Base-by-base conservation (phyloP, 2,113 vertebrate genomes). In the Peucedramus taeniatus region DNA sequence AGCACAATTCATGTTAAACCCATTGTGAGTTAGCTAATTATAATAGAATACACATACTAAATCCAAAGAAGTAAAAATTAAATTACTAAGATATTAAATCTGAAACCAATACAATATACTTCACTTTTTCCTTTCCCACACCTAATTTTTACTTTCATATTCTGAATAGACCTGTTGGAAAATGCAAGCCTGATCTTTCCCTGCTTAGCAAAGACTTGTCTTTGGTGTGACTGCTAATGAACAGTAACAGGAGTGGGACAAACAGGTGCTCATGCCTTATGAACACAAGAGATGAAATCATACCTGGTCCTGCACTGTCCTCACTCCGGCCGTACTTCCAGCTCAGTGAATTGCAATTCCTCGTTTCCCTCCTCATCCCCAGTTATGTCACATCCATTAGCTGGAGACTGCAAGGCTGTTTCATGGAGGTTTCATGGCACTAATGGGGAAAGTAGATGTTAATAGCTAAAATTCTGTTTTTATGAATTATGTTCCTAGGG, bases 401-500 rank as follows among this genome's bases (percentile, higher is more conserved):
- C 75, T 70, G 59, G n/a, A 94, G 66, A 64, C 74, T 79, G 77
- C 87, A 79, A 89, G 94, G 88, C 83, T 85, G 35, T 75, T 93
- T 45, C 81, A 45, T 65, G 51, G 26, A 64, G 65, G 26, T 71
- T 91, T 92, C 54, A 12, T 45, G 51, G 83, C 87, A 79, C 94
- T 94, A 90, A 95, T 84, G 90, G 88, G 89, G 88, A 85, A 81
- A 92, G 84, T 27, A 74, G 40, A 76, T 81, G 76, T 44, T 95
- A 89, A 88, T 39, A 89, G 79, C 65, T 64, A 91, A 83, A 72
- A 90, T 78, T 90, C 86, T 65, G 76, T 33, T 89, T 82, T 90
- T 89, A 83, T 85, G 42, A 95, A 89, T 89, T 92, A 80, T 66
- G 79, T 50, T 95, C 84, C 69, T 59, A 85, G 54, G 51, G 42